Evolutionary conservation across 2,888 invertebrate genomes (phyloP), one percentile per base, ranked within the genome.

Genomic region (Agrilus cyanescens): DNA sequence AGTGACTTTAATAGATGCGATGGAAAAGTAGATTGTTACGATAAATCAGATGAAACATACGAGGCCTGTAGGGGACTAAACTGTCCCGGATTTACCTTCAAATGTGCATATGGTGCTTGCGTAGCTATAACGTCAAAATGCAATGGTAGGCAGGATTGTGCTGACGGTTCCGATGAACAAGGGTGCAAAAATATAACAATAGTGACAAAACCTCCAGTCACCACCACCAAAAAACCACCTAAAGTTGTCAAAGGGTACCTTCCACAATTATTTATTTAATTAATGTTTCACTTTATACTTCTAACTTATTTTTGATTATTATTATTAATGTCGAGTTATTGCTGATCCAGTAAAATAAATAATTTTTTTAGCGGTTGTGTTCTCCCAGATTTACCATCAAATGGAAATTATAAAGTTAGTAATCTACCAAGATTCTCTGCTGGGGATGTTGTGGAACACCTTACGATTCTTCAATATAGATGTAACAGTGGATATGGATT

Each of bases 1-100:
- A 43, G 47, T 12, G 69, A 72, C 3, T 69, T 70, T 12, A 61
- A 68, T 0, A 61, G 65, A 36, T 82, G 82, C 48, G 69, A 75
- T 50, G 69, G 69, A 1, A 46, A 59, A 10, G 49, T 56, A 37
- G 67, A 75, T 43, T 75, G 75, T 50, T 52, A 62, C 6, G 74
- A 74, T 46, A 64, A 62, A 29, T 73, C 73, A 3, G 74, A 74
- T 53, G 74, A 74, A 50, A 14, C 10, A 2, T 43, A 47, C n/a
- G 46, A 49, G 20, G 12, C 12, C 14, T 48, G 48, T 39, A 13
- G 29, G 3, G 10, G 15, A 5, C 13, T 44, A 4, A 18, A 42
- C 3, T 62, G 62, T 46, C 56, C 56, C 1, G 50, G 50, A 18
- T 52, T 41, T 36, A 50, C 54, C 3, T 59, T 55, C 46, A 44